Percentiles rank a stretch among this genome's conserved stretches.
These are phyloP conservation scores for Nomada ferruginata DNA, from an alignment of 2,888 invertebrate genomes.

Conservation along the genomic window DNA sequence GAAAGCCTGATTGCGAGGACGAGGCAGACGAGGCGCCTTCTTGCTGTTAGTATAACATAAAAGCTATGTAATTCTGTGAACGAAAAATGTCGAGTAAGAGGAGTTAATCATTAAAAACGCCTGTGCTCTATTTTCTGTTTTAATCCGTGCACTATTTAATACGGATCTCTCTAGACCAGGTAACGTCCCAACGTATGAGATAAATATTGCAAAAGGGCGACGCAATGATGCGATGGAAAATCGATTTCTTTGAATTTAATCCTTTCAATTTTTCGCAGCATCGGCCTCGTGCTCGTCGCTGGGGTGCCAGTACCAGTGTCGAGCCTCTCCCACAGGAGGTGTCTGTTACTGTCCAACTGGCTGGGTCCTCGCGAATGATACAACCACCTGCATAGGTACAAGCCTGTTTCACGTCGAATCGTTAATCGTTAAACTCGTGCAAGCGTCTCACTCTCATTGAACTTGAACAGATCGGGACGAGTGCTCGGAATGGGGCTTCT, in stretches of 20 bases:
- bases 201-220: background rate
- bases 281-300: constrained; percentile 92
- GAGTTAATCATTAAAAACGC: background rate
- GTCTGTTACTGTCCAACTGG: constrained; percentile 95
- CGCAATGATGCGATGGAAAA: too few relatives aligned
- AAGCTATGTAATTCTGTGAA: background rate
- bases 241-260: background rate
- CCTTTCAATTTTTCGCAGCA: constrained; percentile 85
- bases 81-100: too few relatives aligned
- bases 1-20: constrained; percentile 95
- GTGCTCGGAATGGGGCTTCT: constrained; percentile 96
- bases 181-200: background rate
- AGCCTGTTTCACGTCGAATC: background rate
- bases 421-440: background rate
- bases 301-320: constrained; percentile 96
- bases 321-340: constrained; percentile 95
- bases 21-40: constrained; percentile 94
- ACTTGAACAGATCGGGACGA: constrained; percentile 92
- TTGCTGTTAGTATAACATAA: constrained; percentile 90
- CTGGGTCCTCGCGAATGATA: constrained; percentile 92
- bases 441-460: background rate
- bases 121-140: constrained; percentile 11
- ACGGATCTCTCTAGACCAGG: constrained; percentile 37
- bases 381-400: constrained; percentile 91
- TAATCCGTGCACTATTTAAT: constrained; percentile 5